A percentile compares a stretch with the other conserved stretches of the same genome.
These are phyloP conservation scores for Crotalus helleri DNA, from an alignment of 2,113 vertebrate genomes.

Conservation along the genomic window DNA sequence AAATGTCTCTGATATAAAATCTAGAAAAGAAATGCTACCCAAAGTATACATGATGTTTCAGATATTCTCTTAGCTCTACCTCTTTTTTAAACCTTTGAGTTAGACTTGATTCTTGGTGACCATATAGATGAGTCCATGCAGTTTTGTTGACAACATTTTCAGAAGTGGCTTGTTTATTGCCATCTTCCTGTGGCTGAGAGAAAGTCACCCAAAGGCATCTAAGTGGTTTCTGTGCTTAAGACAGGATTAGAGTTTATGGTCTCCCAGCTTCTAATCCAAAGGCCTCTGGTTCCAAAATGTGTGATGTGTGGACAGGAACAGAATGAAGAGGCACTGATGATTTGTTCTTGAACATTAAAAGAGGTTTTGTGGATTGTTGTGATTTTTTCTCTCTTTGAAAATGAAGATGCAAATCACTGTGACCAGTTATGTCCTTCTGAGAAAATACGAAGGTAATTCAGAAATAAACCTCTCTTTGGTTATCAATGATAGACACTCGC, in stretches of 20 bases:
- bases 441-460: not conserved
- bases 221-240: not conserved
- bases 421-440: not conserved
- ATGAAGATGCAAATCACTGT: not conserved
- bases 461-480: no score
- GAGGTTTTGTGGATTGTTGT: not conserved
- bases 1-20: not conserved
- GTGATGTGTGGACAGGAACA: not conserved
- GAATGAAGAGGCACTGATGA: not conserved
- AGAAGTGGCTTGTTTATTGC: not conserved
- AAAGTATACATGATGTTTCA: not conserved
- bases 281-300: not conserved
- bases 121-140: not conserved
- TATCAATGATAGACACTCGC: no score
- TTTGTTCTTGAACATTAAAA: not conserved
- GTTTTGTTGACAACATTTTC: not conserved
- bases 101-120: not conserved
- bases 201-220: not conserved
- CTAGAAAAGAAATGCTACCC: not conserved
- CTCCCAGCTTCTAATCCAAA: not conserved
- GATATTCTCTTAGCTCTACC: not conserved
- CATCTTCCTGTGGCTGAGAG: not conserved
- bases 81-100: not conserved
- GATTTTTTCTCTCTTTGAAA: not conserved
- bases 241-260: not conserved